These are phyloP conservation scores for Turdus rufiventris DNA, from an alignment of 2,113 vertebrate genomes.

Conservation along the genomic window DNA sequence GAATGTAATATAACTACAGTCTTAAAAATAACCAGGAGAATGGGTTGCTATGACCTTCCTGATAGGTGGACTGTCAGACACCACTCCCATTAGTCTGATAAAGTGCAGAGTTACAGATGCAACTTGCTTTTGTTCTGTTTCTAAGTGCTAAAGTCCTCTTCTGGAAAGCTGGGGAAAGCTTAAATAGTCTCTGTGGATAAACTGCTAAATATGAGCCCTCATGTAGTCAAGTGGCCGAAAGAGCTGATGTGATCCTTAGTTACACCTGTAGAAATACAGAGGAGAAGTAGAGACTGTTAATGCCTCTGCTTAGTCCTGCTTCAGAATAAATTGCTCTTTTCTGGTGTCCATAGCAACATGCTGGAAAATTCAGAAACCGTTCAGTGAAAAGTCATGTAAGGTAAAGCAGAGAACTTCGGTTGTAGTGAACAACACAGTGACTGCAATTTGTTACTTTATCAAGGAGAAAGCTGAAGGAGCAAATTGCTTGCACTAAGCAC, in stretches of 20 bases:
- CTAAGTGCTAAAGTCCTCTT: not conserved
- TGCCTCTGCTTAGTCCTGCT: not conserved
- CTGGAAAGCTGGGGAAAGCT: not conserved
- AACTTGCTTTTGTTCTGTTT: not conserved
- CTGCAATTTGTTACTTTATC: not conserved
- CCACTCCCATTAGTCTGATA: not conserved
- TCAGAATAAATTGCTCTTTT: not conserved
- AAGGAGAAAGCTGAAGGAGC: not conserved
- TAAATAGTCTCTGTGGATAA: not conserved
- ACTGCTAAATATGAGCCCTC: not conserved
- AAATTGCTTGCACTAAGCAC: not conserved
- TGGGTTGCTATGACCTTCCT: not conserved
- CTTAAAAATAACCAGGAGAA: not conserved
- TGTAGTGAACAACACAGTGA: not conserved
- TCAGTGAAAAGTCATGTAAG: not conserved
- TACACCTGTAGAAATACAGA: not conserved
- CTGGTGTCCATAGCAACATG: constrained; percentile 17
- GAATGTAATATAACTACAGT: not conserved
- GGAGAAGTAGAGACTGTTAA: not conserved
- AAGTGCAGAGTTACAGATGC: not conserved
- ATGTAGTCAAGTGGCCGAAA: rapidly evolving
- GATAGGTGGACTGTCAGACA: not conserved
- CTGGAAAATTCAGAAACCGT: not conserved
- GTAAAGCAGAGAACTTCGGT: not conserved
- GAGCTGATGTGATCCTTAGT: not conserved